phyloP scores from a whole-genome alignment of 2,888 invertebrate species.

The Brachynemurus nebulosus region DNA sequence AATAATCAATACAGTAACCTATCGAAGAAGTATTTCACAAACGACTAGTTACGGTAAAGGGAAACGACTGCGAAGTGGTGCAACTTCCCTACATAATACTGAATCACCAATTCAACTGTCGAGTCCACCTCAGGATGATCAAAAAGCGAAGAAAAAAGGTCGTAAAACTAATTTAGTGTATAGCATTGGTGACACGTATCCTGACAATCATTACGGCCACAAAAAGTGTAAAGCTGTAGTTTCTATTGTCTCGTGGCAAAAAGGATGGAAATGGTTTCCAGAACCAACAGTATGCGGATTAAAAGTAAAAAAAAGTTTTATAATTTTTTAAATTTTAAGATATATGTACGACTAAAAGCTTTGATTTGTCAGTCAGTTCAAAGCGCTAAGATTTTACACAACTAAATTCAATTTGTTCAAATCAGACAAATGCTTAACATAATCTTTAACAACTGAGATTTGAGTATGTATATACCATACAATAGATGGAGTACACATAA shows the following conservation, averaged over 20 bases:
- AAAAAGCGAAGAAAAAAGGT: background rate
- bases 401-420: no score
- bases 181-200: slow-evolving; percentile 37
- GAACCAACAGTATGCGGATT: background rate
- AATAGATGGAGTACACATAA: no score
- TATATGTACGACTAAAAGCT: background rate
- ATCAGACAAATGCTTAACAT: no score
- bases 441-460: no score
- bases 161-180: slow-evolving; percentile 32
- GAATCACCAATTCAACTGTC: background rate
- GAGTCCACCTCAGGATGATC: background rate
- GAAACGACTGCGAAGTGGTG: slow-evolving; percentile 2
- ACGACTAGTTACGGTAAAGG: no score
- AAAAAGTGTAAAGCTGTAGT: slow-evolving; percentile 37
- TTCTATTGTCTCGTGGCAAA: slow-evolving; percentile 41
- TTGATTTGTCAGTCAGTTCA: no score
- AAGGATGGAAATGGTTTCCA: slow-evolving; percentile 55
- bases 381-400: no score
- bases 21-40: no score
- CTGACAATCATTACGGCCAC: slow-evolving; percentile 41
- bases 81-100: background rate
- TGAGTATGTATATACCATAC: no score
- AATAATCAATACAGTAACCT: no score
- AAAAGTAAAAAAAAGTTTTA: background rate
- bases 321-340: no score